phyloP scores from a whole-genome alignment of 1,140 invertebrate genomes.

The Drosophila eugracilis region DNA sequence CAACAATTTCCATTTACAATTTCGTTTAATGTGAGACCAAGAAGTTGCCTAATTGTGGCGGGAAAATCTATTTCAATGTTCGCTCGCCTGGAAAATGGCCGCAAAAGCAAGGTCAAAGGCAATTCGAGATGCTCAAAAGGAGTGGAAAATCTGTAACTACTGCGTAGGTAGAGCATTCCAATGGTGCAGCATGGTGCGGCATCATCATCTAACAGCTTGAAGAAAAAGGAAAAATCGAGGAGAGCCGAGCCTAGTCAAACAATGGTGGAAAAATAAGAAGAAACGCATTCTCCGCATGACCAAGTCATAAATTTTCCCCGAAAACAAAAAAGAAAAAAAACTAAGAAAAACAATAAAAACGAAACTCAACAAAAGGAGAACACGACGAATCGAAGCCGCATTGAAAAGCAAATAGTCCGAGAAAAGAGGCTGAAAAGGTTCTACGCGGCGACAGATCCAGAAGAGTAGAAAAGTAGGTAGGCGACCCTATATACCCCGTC shows the following conservation, averaged over 20 bases:
- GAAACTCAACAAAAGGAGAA: conserved; percentile 47
- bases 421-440: conserved; percentile 57
- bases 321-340: conserved; percentile 61
- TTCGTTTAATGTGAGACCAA: conserved; percentile 44
- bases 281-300: conserved; percentile 73
- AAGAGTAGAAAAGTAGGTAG: conserved; percentile 51
- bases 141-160: conserved; percentile 52
- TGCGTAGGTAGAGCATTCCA: conserved; percentile 56
- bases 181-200: conserved; percentile 33
- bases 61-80: conserved; percentile 67
- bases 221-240: conserved; percentile 50
- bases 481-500: conserved; percentile 24
- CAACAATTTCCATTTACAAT: conserved; percentile 68
- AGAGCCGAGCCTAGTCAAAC: conserved; percentile 42
- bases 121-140: conserved; percentile 69
- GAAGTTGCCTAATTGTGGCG: conserved; percentile 66
- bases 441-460: conserved; percentile 30
- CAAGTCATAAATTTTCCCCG: conserved; percentile 76
- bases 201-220: conserved; percentile 21
- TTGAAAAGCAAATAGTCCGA: conserved; percentile 78
- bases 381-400: conserved; percentile 54
- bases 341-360: conserved; percentile 47
- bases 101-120: conserved; percentile 72
- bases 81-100: conserved; percentile 31
- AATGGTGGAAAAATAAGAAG: conserved; percentile 66